A percentile compares a stretch with the other conserved stretches of the same genome.
phyloP scores from a whole-genome alignment of 2,113 vertebrate species.

The Excalfactoria chinensis region DNA sequence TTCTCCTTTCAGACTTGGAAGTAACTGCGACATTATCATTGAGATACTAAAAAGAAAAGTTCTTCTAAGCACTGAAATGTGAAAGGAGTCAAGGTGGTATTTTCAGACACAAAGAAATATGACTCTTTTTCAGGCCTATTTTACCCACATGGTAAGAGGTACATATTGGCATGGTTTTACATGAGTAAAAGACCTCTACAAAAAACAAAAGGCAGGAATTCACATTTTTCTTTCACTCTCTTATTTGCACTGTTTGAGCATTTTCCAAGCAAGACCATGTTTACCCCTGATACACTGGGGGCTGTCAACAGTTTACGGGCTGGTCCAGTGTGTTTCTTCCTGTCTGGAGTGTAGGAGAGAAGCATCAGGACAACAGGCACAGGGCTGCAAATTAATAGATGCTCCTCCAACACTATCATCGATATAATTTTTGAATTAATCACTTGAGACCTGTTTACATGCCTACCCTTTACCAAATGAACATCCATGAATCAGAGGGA shows the following conservation, averaged over 20 bases:
- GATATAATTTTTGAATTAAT: background rate
- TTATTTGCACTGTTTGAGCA: background rate
- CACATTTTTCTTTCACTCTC: background rate
- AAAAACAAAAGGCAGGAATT: background rate
- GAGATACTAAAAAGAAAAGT: background rate
- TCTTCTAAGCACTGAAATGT: background rate
- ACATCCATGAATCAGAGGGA: background rate
- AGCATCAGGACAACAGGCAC: background rate
- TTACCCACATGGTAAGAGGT: background rate
- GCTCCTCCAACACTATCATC: accelerated
- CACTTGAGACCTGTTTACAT: background rate
- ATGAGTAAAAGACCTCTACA: background rate
- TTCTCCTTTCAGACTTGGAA: background rate
- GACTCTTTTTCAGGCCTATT: accelerated
- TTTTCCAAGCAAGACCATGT: background rate
- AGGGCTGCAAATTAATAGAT: background rate
- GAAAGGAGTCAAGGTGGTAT: background rate
- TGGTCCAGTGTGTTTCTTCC: background rate
- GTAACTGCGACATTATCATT: background rate
- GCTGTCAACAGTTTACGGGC: background rate
- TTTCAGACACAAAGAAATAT: background rate
- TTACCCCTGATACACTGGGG: background rate
- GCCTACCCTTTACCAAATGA: background rate
- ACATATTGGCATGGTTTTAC: background rate
- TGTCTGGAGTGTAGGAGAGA: background rate